Evolutionary conservation across 2,113 vertebrate species (phyloP).

Genomic region (Candoia aspera): DNA sequence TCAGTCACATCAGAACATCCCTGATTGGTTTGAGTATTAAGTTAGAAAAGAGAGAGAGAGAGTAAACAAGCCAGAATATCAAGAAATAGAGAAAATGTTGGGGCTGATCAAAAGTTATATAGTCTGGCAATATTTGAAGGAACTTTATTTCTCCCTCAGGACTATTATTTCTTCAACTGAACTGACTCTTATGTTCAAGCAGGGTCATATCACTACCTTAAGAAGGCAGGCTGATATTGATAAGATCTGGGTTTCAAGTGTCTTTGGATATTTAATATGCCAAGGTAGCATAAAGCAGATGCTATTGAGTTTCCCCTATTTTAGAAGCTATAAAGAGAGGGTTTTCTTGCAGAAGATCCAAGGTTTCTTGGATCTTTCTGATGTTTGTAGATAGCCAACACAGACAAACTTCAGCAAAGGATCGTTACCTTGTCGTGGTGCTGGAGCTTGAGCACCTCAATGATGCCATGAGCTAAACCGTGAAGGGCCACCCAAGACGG

Average conservation of each 20-base stretch:
- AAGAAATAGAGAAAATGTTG: conserved; percentile 67
- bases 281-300: too few relatives aligned
- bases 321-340: too few relatives aligned
- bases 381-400: too few relatives aligned
- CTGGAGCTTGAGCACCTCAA: too few relatives aligned
- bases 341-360: too few relatives aligned
- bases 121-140: conserved; percentile 49
- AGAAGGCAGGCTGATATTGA: conserved; percentile 42
- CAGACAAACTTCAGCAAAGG: too few relatives aligned
- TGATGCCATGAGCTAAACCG: too few relatives aligned
- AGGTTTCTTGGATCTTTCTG: too few relatives aligned
- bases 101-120: conserved; percentile 46
- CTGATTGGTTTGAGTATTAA: conserved; percentile 48
- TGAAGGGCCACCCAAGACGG: too few relatives aligned
- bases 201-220: conserved; percentile 38
- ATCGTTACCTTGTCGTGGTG: too few relatives aligned
- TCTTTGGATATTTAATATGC: background rate
- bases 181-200: conserved; percentile 44
- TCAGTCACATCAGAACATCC: conserved; percentile 62
- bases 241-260: background rate
- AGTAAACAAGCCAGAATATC: conserved; percentile 39
- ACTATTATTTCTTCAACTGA: background rate
- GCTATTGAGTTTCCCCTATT: too few relatives aligned
- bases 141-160: conserved; percentile 35
- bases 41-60: conserved; percentile 48